Conservation (phyloP, 2,113 vertebrate species). For the Eira barbara region DNA sequence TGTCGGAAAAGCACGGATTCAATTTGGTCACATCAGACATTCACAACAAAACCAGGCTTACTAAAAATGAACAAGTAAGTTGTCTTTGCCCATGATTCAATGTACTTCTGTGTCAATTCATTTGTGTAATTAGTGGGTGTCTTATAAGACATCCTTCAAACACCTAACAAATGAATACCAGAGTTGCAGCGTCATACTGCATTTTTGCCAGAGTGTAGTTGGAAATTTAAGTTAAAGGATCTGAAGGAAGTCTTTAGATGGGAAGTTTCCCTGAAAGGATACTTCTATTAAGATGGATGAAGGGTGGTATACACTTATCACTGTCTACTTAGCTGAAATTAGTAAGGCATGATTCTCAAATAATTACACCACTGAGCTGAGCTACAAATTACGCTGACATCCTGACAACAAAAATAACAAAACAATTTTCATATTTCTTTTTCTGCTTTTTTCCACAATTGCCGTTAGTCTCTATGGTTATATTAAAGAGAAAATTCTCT, state of each 20-base stretch:
- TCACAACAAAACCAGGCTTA: conserved; percentile 98
- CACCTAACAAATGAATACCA: neutral
- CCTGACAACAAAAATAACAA: neutral
- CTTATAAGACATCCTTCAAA: neutral
- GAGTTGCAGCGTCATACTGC: neutral
- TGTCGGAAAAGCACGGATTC: conserved; percentile 96
- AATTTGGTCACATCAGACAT: conserved; percentile 97
- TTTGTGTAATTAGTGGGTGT: neutral
- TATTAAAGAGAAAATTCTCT: neutral
- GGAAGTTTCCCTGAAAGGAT: neutral
- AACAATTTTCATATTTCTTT: neutral
- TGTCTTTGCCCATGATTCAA: neutral
- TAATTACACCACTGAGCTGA: neutral
- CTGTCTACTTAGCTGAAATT: conserved; percentile 14
- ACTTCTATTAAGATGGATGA: conserved; percentile 39
- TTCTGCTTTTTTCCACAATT: neutral
- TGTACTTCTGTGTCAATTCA: neutral
- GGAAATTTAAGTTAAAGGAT: conserved; percentile 8
- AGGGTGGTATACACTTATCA: neutral
- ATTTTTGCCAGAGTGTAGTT: neutral
- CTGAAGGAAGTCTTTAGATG: neutral
- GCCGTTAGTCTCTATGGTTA: neutral
- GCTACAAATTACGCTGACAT: neutral
- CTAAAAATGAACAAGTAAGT: conserved; percentile 95
- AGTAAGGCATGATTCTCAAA: conserved; percentile 5